phyloP scores from a whole-genome alignment of 2,888 invertebrate genomes.

The Drosophila infuscata region DNA sequence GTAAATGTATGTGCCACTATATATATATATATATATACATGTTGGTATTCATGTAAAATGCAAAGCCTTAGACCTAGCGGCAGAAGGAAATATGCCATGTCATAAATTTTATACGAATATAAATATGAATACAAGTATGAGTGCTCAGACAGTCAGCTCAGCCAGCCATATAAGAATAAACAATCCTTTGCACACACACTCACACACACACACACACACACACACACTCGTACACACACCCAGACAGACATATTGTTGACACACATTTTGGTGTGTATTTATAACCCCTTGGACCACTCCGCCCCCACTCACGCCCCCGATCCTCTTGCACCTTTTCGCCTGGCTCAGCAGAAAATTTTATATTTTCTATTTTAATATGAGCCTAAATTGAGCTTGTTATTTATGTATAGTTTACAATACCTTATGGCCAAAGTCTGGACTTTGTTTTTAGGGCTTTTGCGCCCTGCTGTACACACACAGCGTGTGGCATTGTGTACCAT shows the following conservation, averaged over 20 bases:
- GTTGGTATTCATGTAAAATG: slow-evolving; percentile 72
- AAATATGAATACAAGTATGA: slow-evolving; percentile 39
- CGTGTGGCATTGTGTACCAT: slow-evolving; percentile 37
- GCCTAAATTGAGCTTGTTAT: slow-evolving; percentile 78
- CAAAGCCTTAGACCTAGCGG: slow-evolving; percentile 55
- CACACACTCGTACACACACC: slow-evolving; percentile 28
- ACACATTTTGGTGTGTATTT: slow-evolving; percentile 59
- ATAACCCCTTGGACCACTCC: slow-evolving; percentile 1
- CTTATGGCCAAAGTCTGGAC: slow-evolving; percentile 59
- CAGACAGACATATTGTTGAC: slow-evolving; percentile 59
- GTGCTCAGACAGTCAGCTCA: slow-evolving; percentile 47
- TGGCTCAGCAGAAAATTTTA: slow-evolving; percentile 65
- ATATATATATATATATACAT: slow-evolving; percentile 6
- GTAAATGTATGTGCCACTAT: background rate
- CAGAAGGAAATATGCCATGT: slow-evolving; percentile 75
- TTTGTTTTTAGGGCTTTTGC: slow-evolving; percentile 38
- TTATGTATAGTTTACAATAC: slow-evolving; percentile 77
- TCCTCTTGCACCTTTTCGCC: slow-evolving; percentile 44
- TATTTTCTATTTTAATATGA: slow-evolving; percentile 72
- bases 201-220: slow-evolving; percentile 24
- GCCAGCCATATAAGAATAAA: slow-evolving; percentile 50
- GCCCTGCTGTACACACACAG: slow-evolving; percentile 55
- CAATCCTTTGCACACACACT: slow-evolving; percentile 62
- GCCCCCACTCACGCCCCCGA: background rate
- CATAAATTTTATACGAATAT: slow-evolving; percentile 73